phyloP scores from a whole-genome alignment of 2,113 vertebrate species.

The Phocoena phocoena region DNA sequence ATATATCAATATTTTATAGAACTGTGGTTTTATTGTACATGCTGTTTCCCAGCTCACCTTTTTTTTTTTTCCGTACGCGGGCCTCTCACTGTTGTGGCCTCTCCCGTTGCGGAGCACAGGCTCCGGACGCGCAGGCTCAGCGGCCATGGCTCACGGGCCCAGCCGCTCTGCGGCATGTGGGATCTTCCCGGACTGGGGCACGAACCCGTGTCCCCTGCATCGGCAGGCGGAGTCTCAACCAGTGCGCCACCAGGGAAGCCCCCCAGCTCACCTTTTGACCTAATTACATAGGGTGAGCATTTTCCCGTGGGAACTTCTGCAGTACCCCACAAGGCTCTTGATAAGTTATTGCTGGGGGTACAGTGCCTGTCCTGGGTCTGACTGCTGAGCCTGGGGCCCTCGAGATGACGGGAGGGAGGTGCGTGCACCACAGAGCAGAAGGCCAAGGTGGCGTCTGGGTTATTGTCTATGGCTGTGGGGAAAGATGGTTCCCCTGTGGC shows the following conservation, averaged over 20 bases:
- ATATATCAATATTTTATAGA: not conserved
- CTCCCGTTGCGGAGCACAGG: too few species aligned
- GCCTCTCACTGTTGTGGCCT: too few species aligned
- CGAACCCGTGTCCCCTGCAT: too few species aligned
- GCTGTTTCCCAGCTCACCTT: not conserved
- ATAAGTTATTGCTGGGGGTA: not conserved
- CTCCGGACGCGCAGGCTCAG: too few species aligned
- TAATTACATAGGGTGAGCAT: not conserved
- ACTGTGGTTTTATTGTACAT: not conserved
- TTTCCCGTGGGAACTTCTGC: not conserved
- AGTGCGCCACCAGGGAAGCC: too few species aligned
- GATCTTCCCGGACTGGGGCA: too few species aligned
- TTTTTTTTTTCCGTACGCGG: not conserved
- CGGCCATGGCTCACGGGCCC: too few species aligned
- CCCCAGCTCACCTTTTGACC: not conserved
- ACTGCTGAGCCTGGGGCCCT: fast-evolving
- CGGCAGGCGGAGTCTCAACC: too few species aligned
- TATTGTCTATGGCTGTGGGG: not conserved
- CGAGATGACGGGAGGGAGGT: not conserved
- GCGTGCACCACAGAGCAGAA: fast-evolving
- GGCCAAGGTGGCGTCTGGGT: not conserved
- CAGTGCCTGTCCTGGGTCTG: not conserved
- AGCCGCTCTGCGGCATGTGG: too few species aligned
- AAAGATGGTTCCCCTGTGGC: not conserved
- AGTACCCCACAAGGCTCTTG: not conserved